These are phyloP conservation scores for Pardosa pseudoannulata DNA, from an alignment of 2,888 invertebrate species.

Conservation along the genomic window DNA sequence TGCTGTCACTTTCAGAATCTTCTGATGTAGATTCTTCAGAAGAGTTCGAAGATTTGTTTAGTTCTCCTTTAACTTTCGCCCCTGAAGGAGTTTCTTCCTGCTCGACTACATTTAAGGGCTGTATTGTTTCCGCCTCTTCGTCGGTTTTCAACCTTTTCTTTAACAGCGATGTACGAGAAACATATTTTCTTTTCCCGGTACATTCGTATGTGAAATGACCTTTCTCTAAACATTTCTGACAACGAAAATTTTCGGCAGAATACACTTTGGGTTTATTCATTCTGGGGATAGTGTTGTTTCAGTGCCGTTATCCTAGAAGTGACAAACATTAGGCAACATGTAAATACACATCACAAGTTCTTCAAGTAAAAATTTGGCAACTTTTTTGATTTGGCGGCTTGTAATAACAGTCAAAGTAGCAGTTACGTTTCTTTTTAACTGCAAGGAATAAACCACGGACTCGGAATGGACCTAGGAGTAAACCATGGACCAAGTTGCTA, in stretches of 20 bases:
- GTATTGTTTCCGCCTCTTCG: slow-evolving; percentile 77
- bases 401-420: no score
- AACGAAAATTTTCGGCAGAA: slow-evolving; percentile 81
- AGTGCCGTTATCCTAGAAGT: no score
- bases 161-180: slow-evolving; percentile 88
- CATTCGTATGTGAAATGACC: slow-evolving; percentile 98
- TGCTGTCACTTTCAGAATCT: slow-evolving; percentile 57
- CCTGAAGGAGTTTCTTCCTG: background rate
- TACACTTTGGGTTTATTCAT: no score
- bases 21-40: slow-evolving; percentile 18
- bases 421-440: no score
- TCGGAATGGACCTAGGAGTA: no score
- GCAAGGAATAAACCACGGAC: no score
- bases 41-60: background rate
- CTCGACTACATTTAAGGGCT: background rate
- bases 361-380: no score
- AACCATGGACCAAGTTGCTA: no score
- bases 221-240: slow-evolving; percentile 93
- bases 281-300: no score
- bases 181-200: slow-evolving; percentile 90
- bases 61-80: background rate
- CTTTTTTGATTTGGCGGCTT: no score
- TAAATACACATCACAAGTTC: no score
- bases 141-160: slow-evolving; percentile 83
- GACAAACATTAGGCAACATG: no score